Conservation (phyloP, 2,888 invertebrate species). For the Drosophila nr. fundita region DNA sequence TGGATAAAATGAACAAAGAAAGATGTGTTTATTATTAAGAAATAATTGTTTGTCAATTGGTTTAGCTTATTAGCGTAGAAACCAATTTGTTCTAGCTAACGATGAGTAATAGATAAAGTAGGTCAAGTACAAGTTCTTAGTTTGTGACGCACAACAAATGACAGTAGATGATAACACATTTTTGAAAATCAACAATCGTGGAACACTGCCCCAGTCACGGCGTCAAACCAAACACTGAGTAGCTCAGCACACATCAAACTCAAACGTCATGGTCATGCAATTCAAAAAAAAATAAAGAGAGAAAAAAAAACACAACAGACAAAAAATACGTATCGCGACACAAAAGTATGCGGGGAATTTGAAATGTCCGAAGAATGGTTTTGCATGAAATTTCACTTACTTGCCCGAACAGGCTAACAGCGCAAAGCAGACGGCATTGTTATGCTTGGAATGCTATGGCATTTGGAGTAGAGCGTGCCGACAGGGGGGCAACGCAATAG, state of each 20-base stretch:
- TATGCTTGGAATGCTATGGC: conserved; percentile 75
- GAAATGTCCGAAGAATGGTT: conserved; percentile 82
- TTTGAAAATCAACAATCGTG: background rate
- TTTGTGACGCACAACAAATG: background rate
- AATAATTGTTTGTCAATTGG: background rate
- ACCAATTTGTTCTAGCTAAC: background rate
- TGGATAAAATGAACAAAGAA: background rate
- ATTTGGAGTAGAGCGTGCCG: conserved; percentile 28
- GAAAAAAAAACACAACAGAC: conserved; percentile 22
- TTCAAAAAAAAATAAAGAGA: conserved; percentile 27
- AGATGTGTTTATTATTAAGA: background rate
- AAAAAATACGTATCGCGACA: conserved; percentile 46
- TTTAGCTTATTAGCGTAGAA: background rate
- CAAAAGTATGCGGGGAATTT: conserved; percentile 82
- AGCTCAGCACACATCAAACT: conserved; percentile 3
- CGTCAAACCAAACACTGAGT: conserved; percentile 3
- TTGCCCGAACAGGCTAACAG: conserved; percentile 81
- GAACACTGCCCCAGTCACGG: background rate
- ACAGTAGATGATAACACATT: background rate
- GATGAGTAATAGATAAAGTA: background rate
- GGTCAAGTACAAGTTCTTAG: background rate
- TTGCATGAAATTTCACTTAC: conserved; percentile 83
- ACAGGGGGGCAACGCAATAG: conserved; percentile 3
- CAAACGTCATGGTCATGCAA: conserved; percentile 40
- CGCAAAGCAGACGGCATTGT: conserved; percentile 69